These are phyloP conservation scores for Branchinecta sandiegonensis DNA, from an alignment of 2,888 invertebrate genomes.

Conservation along the genomic window DNA sequence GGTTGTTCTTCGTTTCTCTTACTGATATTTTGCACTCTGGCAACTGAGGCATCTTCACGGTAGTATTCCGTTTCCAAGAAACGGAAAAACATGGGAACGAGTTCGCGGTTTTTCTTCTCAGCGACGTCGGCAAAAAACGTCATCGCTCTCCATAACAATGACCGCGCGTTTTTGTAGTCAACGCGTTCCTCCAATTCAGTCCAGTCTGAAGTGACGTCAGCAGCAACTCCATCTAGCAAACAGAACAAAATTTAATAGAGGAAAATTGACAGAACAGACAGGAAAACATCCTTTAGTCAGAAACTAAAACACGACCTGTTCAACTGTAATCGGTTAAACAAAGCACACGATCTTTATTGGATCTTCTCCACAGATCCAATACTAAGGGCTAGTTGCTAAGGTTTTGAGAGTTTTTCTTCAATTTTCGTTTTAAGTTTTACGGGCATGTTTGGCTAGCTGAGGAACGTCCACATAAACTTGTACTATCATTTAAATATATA, in stretches of 20 bases:
- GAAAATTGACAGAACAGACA: too few relatives aligned
- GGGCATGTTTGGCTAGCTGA: too few relatives aligned
- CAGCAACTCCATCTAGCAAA: conserved; percentile 18
- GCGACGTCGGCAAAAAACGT: conserved; percentile 53
- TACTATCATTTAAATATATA: too few relatives aligned
- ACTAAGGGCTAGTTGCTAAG: too few relatives aligned
- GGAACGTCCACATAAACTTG: too few relatives aligned
- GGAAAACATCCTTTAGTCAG: too few relatives aligned
- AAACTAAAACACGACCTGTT: too few relatives aligned
- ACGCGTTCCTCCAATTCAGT: conserved; percentile 40
- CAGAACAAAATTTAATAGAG: not conserved
- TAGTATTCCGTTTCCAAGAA: conserved; percentile 57
- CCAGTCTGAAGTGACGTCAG: not conserved
- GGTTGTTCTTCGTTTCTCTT: conserved; percentile 30
- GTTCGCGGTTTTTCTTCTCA: conserved; percentile 62
- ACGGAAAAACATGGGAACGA: conserved; percentile 60
- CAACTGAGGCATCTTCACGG: conserved; percentile 43
- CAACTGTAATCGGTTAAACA: too few relatives aligned
- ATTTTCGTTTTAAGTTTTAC: too few relatives aligned
- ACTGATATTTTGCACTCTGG: conserved; percentile 42
- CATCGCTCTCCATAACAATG: conserved; percentile 67
- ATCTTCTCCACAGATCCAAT: too few relatives aligned
- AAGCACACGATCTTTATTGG: too few relatives aligned
- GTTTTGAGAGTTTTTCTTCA: too few relatives aligned
- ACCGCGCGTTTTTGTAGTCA: conserved; percentile 59